A percentile compares a stretch with the other conserved stretches of the same genome.
phyloP scores from a whole-genome alignment of 35 echinoderm and acorn worm genomes.

The Patiria miniata region DNA sequence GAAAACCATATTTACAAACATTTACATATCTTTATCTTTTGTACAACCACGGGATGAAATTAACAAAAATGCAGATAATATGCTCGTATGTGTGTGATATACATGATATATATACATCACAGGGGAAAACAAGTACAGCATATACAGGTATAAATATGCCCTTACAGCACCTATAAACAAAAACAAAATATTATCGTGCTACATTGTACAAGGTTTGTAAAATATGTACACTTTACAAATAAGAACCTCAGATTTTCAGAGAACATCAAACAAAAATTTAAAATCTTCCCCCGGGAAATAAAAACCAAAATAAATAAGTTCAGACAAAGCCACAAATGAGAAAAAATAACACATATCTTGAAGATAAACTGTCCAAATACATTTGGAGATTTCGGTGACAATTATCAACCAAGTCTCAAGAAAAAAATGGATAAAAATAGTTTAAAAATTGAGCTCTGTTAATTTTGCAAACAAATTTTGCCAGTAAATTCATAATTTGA shows the following conservation, averaged over 20 bases:
- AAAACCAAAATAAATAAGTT: neutral
- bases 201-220: conserved; percentile 1
- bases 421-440: too few species aligned
- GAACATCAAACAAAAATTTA: neutral
- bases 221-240: conserved; percentile 27
- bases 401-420: too few species aligned
- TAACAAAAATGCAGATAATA: neutral
- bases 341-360: too few species aligned
- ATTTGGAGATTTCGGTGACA: too few species aligned
- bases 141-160: conserved; percentile 8
- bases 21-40: neutral
- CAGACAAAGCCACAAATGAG: neutral
- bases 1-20: conserved; percentile 1
- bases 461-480: too few species aligned
- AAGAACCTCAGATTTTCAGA: conserved; percentile 1
- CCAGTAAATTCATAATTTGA: too few species aligned
- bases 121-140: neutral
- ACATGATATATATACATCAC: neutral
- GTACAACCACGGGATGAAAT: neutral
- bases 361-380: too few species aligned
- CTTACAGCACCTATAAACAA: conserved; percentile 10
- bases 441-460: too few species aligned
- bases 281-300: neutral
- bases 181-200: conserved; percentile 6
- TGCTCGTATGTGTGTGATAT: neutral